Percentiles rank a stretch among this genome's conserved stretches.
phyloP scores from a whole-genome alignment of 2,113 vertebrate species.

The Actenoides hombroni region DNA sequence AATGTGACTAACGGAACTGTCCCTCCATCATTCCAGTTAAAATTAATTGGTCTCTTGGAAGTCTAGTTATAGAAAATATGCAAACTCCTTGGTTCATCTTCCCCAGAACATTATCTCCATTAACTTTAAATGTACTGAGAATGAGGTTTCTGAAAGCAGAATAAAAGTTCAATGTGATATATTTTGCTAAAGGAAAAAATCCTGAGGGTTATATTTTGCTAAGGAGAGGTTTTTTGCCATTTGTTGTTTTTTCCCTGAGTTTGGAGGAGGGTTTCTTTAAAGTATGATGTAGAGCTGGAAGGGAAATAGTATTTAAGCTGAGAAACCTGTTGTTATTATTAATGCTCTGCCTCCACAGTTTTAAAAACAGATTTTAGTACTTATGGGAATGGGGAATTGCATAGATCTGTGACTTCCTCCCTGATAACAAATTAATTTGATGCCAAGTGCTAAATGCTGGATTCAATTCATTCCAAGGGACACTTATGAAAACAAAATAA shows the following conservation, averaged over 20 bases:
- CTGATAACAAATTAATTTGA: slow-evolving; percentile 65
- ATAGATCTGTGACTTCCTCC: slow-evolving; percentile 5
- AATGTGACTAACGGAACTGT: slow-evolving; percentile 23
- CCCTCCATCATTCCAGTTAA: background rate
- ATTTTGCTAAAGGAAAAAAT: background rate
- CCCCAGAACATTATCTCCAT: background rate
- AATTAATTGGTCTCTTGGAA: slow-evolving; percentile 30
- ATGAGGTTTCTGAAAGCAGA: background rate
- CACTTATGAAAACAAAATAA: slow-evolving; percentile 26
- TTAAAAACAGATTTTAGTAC: slow-evolving; percentile 58
- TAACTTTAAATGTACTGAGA: background rate
- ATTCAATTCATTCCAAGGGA: slow-evolving; percentile 20
- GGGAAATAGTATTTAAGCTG: slow-evolving; percentile 46
- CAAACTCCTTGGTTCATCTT: background rate
- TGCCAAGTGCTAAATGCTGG: slow-evolving; percentile 44
- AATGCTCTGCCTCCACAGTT: slow-evolving; percentile 53
- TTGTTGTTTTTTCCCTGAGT: background rate
- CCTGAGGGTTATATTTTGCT: background rate
- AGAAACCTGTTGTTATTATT: slow-evolving; percentile 59
- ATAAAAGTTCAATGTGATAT: background rate
- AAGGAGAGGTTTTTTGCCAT: background rate
- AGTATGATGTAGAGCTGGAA: slow-evolving; percentile 7
- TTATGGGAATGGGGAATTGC: slow-evolving; percentile 23
- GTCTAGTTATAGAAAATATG: background rate
- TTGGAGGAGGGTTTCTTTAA: background rate